Conservation (phyloP, 2,113 vertebrate genomes). For the Lanius collurio region DNA sequence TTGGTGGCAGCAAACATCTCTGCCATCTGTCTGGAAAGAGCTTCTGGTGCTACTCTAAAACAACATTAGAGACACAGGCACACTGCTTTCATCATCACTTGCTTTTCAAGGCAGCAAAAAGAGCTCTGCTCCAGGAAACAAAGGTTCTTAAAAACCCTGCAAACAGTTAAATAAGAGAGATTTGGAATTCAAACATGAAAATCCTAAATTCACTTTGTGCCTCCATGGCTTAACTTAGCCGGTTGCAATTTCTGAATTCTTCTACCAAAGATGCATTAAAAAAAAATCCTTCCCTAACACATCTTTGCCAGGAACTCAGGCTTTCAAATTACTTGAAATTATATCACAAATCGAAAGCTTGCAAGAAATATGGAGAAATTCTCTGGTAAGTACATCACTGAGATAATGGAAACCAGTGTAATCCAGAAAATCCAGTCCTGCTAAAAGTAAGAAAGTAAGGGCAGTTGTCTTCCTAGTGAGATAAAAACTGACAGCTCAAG, state of each 20-base stretch:
- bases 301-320: background rate
- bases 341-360: background rate
- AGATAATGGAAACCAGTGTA: background rate
- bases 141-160: background rate
- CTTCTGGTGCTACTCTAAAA: background rate
- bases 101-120: background rate
- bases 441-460: background rate
- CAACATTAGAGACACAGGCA: background rate
- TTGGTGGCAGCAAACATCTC: background rate
- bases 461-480: background rate
- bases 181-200: background rate
- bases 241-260: background rate
- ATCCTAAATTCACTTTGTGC: background rate
- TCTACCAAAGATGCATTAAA: background rate
- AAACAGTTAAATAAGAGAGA: background rate
- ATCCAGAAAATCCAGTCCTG: constrained; percentile 29
- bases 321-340: constrained; percentile 9
- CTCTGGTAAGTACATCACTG: background rate
- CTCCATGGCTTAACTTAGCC: background rate
- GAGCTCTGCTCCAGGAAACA: background rate
- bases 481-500: constrained; percentile 1
- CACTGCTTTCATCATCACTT: background rate
- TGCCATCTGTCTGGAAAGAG: background rate
- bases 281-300: background rate
- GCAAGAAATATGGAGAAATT: background rate